A percentile compares a stretch with the other conserved stretches of the same genome.
Evolutionary conservation across 2,888 invertebrate genomes (phyloP).

Genomic region (Drosophila nigritarsus): DNA sequence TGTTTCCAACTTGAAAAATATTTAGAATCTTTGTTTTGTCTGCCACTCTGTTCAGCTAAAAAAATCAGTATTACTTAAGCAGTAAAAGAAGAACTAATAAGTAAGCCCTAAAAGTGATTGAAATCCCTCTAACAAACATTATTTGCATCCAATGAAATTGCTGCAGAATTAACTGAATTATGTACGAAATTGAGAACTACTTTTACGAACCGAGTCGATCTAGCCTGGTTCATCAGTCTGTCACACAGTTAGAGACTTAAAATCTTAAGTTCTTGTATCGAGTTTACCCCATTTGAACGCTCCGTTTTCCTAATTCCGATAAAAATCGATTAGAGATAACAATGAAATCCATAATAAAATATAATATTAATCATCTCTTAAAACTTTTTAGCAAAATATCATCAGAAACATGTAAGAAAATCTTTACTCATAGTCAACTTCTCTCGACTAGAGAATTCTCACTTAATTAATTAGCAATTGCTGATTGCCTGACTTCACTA

Average conservation of each 20-base stretch:
- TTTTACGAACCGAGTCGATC: background rate
- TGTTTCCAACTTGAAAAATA: background rate
- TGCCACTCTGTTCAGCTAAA: background rate
- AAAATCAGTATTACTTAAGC: background rate
- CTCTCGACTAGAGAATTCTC: background rate
- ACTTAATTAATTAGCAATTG: background rate
- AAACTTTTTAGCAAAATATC: background rate
- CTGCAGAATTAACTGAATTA: background rate
- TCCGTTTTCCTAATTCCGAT: background rate
- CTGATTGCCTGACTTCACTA: background rate
- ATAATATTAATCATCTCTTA: background rate
- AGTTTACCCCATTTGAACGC: accelerated
- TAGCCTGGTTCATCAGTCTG: background rate
- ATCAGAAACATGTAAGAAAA: no score
- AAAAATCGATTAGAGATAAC: no score
- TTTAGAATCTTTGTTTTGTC: background rate
- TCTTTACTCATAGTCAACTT: background rate
- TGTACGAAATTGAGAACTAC: background rate
- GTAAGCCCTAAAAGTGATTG: background rate
- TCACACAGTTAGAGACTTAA: background rate
- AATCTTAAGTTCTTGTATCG: background rate
- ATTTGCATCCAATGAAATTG: background rate
- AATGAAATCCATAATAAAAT: no score
- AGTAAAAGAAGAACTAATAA: background rate
- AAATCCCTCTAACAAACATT: background rate